These are phyloP conservation scores for Periophthalmus magnuspinnatus DNA, from an alignment of 2,797 vertebrate genomes.

Conservation along the genomic window DNA sequence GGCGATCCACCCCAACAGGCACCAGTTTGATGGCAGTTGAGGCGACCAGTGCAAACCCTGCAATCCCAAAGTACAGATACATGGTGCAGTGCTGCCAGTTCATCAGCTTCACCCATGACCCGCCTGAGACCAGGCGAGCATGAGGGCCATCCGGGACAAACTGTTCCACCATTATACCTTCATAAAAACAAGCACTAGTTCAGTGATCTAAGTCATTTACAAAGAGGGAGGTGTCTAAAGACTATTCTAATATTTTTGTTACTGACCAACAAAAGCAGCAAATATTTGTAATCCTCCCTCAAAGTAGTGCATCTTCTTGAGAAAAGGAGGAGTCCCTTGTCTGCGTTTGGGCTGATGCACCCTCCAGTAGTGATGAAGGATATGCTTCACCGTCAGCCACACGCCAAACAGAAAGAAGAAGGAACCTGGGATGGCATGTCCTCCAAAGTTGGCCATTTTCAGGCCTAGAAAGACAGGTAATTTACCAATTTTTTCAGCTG, in stretches of 20 bases:
- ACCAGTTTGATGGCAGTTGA: constrained; percentile 54
- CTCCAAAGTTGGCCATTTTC: constrained; percentile 94
- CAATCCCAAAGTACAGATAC: constrained; percentile 92
- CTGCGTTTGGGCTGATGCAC: constrained; percentile 48
- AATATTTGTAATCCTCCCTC: constrained; percentile 82
- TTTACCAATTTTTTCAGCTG: not conserved
- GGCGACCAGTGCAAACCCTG: constrained; percentile 78
- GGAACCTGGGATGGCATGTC: constrained; percentile 90
- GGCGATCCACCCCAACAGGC: constrained; percentile 81
- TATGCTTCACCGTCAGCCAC: constrained; percentile 87
- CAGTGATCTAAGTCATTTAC: not conserved
- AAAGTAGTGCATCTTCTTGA: constrained; percentile 76
- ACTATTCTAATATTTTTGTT: not conserved
- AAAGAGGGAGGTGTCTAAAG: not conserved
- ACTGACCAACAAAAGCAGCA: constrained; percentile 84
- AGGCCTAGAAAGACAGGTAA: constrained; percentile 26
- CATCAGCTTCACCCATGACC: constrained; percentile 90
- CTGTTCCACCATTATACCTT: constrained; percentile 95
- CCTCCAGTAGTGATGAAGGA: constrained; percentile 76
- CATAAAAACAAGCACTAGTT: not conserved
- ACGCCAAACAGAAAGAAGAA: constrained; percentile 90
- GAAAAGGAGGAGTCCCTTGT: constrained; percentile 29
- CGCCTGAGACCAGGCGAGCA: constrained; percentile 68
- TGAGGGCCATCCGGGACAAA: constrained; percentile 94
- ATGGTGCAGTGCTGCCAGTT: constrained; percentile 99